Percentiles rank a stretch among this genome's conserved stretches.
These are phyloP conservation scores for Glaucomys volans DNA, from an alignment of 2,113 vertebrate genomes.

Conservation along the genomic window DNA sequence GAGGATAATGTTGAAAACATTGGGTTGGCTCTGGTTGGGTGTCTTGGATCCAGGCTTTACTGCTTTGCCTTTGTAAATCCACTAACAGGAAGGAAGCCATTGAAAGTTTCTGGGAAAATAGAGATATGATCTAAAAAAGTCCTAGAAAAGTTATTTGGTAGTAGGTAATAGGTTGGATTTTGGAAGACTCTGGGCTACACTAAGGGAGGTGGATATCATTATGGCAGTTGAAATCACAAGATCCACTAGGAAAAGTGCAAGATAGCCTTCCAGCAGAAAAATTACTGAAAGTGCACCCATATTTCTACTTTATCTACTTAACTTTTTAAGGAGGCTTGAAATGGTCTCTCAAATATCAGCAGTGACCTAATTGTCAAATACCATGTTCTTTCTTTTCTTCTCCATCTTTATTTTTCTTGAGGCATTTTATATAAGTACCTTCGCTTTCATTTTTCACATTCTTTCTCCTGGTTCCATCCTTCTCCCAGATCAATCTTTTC, in stretches of 20 bases:
- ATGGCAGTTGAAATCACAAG: background rate
- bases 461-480: background rate
- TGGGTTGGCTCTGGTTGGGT: background rate
- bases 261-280: background rate
- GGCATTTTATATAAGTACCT: background rate
- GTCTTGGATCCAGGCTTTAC: background rate
- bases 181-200: background rate
- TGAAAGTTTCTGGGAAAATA: background rate
- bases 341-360: background rate
- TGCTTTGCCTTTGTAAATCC: background rate
- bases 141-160: slow-evolving; percentile 1
- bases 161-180: background rate
- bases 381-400: background rate
- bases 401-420: background rate
- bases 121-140: background rate
- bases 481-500: background rate
- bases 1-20: background rate
- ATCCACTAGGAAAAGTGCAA: background rate
- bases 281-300: background rate
- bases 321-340: background rate
- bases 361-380: background rate
- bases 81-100: background rate
- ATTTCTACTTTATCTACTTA: background rate
- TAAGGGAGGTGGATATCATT: background rate
- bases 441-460: background rate